Conservation (phyloP, 2,797 vertebrate species). For the Pogonophryne albipinna region DNA sequence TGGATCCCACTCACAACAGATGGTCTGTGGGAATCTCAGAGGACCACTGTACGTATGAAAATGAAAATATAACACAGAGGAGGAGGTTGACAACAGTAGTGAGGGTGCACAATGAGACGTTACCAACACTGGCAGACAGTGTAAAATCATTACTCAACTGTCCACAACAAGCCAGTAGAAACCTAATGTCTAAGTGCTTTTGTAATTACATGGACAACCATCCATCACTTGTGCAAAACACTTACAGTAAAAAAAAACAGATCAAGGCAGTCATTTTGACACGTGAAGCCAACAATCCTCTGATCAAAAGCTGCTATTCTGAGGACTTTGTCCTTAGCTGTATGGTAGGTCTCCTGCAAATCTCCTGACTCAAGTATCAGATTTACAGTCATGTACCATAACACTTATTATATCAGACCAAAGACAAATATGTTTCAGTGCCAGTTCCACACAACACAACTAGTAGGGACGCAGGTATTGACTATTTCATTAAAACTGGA, state of each 20-base stretch:
- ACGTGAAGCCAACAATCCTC: slow-evolving; percentile 30
- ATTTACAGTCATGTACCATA: background rate
- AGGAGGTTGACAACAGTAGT: background rate
- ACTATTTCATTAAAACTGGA: background rate
- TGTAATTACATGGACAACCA: slow-evolving; percentile 1
- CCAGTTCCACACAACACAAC: background rate
- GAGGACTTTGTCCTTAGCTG: slow-evolving; percentile 27
- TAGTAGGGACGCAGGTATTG: background rate
- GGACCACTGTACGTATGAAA: slow-evolving; percentile 3
- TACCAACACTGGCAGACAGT: slow-evolving; percentile 9
- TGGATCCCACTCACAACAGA: slow-evolving; percentile 50
- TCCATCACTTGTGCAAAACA: slow-evolving; percentile 15
- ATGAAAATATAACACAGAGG: slow-evolving; percentile 6
- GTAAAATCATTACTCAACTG: slow-evolving; percentile 11
- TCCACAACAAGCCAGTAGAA: background rate
- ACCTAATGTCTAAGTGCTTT: slow-evolving; percentile 5
- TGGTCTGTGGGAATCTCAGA: slow-evolving; percentile 37
- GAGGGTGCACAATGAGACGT: slow-evolving; percentile 9
- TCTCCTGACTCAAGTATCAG: slow-evolving; percentile 36
- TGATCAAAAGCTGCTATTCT: slow-evolving; percentile 31
- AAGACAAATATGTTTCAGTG: background rate
- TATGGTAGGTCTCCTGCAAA: slow-evolving; percentile 26
- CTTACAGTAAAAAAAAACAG: background rate
- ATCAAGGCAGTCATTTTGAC: slow-evolving; percentile 28
- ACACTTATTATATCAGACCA: background rate